Evolutionary conservation across 2,797 vertebrate genomes (phyloP).

Genomic region (Antrozous pallidus): DNA sequence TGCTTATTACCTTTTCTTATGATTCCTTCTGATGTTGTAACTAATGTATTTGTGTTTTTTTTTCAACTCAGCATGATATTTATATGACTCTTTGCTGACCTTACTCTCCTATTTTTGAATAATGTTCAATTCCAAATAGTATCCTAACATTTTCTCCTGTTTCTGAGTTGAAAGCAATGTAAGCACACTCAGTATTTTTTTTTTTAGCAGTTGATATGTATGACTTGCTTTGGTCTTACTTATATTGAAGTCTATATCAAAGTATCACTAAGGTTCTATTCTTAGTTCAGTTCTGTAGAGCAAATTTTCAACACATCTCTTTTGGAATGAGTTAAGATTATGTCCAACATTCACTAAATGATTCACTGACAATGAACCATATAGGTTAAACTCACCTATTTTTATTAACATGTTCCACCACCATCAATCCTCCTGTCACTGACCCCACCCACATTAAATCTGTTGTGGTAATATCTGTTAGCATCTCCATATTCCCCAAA

Average conservation of each 20-base stretch:
- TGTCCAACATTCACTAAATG: background rate
- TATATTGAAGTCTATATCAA: background rate
- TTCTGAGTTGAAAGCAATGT: background rate
- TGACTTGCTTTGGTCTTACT: background rate
- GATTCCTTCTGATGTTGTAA: background rate
- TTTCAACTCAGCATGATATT: background rate
- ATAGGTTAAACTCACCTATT: background rate
- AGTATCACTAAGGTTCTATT: background rate
- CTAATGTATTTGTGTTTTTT: background rate
- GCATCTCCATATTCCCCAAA: background rate
- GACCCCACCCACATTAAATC: background rate
- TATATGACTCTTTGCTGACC: background rate
- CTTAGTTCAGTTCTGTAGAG: background rate
- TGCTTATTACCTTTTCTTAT: background rate
- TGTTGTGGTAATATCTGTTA: background rate
- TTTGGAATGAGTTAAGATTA: background rate
- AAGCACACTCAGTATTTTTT: background rate
- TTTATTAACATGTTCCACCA: background rate
- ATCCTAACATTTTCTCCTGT: background rate
- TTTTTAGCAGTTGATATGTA: background rate
- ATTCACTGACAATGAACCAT: background rate
- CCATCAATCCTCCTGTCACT: background rate
- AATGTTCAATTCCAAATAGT: background rate
- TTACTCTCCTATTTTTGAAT: background rate
- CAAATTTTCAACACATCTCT: background rate